phyloP scores from a whole-genome alignment of 2,888 invertebrate genomes.

The Pseudolycoriella hygida region DNA sequence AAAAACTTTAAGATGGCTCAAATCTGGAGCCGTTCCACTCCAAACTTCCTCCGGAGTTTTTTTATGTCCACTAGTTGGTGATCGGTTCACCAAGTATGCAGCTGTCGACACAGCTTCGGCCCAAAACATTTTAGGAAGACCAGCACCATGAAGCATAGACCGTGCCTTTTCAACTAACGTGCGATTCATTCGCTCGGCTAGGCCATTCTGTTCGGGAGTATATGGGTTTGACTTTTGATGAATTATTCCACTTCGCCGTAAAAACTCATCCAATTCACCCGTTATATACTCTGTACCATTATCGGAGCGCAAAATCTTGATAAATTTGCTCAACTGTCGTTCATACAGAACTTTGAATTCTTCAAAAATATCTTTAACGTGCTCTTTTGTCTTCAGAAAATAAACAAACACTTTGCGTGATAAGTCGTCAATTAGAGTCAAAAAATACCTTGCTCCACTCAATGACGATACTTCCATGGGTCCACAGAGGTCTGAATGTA shows the following conservation, averaged over 20 bases:
- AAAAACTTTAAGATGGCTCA: conserved; percentile 20
- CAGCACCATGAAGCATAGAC: conserved; percentile 14
- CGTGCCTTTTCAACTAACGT: no score
- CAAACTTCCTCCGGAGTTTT: conserved; percentile 20
- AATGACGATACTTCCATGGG: no score
- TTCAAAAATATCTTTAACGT: neutral
- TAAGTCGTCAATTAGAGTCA: no score
- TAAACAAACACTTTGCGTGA: neutral
- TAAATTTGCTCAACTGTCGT: neutral
- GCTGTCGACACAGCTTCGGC: no score
- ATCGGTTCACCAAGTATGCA: no score
- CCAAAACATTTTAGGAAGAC: no score
- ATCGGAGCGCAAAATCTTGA: conserved; percentile 12
- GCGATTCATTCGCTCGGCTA: no score
- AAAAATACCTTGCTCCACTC: neutral
- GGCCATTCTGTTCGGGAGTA: no score
- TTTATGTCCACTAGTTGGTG: neutral
- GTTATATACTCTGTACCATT: conserved; percentile 13
- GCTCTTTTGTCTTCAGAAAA: neutral
- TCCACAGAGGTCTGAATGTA: neutral
- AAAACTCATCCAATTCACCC: conserved; percentile 11
- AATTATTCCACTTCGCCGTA: conserved; percentile 14
- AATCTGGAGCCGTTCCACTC: conserved; percentile 17
- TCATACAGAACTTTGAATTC: neutral
- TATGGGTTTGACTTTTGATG: conserved; percentile 18